Percentiles rank a stretch among this genome's conserved stretches.
Evolutionary conservation across 2,888 invertebrate species (phyloP).

Genomic region (Philaethria dido): DNA sequence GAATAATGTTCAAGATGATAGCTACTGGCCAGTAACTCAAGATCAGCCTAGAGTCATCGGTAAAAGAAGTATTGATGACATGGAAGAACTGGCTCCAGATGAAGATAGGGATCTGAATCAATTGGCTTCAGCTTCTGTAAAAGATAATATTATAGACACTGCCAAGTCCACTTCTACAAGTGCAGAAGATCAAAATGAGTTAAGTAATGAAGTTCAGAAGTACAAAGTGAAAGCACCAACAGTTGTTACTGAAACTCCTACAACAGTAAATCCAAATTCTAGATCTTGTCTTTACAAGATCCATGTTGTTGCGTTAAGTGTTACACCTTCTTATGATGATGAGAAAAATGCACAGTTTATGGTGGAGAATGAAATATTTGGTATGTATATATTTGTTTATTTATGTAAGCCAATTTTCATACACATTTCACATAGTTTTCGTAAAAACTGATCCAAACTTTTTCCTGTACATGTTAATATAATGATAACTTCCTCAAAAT

Average conservation of each 20-base stretch:
- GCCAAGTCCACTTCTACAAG: conserved; percentile 51
- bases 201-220: conserved; percentile 56
- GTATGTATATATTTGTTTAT: conserved; percentile 52
- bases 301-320: conserved; percentile 67
- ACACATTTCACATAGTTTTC: no score
- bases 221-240: conserved; percentile 61
- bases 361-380: conserved; percentile 69
- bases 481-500: no score
- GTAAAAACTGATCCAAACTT: no score
- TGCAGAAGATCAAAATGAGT: conserved; percentile 60
- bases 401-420: neutral
- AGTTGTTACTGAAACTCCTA: conserved; percentile 55
- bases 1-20: conserved; percentile 60
- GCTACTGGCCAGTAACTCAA: conserved; percentile 56
- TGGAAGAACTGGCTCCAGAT: conserved; percentile 55
- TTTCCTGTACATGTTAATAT: no score
- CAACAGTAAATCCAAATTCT: conserved; percentile 57
- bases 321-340: conserved; percentile 69
- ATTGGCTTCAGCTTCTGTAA: conserved; percentile 53
- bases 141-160: conserved; percentile 57
- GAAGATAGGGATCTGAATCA: conserved; percentile 53
- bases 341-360: conserved; percentile 65
- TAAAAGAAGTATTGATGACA: conserved; percentile 65
- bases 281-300: conserved; percentile 72
- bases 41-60: conserved; percentile 58